Evolutionary conservation across 2,888 invertebrate genomes (phyloP).

Genomic region (Melieria crassipennis): DNA sequence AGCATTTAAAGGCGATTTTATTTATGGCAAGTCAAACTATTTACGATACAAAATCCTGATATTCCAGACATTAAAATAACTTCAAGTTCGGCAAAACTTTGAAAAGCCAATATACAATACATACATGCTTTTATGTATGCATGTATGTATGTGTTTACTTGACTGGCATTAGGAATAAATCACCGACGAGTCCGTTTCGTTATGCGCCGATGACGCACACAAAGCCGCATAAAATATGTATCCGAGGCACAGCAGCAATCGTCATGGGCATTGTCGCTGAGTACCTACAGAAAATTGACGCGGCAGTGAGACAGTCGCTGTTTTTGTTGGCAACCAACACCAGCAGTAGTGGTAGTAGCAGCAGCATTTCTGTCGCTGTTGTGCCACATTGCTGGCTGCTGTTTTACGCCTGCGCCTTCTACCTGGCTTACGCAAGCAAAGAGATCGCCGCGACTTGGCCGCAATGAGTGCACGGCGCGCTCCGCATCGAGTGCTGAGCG

Average conservation of each 20-base stretch:
- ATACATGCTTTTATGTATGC: too few relatives aligned
- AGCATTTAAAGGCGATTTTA: background rate
- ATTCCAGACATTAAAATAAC: too few relatives aligned
- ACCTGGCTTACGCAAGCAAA: conserved; percentile 62
- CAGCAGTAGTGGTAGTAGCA: conserved; percentile 52
- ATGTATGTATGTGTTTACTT: too few relatives aligned
- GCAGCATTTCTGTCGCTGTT: conserved; percentile 45
- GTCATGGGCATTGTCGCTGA: background rate
- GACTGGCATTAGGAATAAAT: too few relatives aligned
- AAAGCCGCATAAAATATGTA: background rate
- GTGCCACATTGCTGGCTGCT: conserved; percentile 42
- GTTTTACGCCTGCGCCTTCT: conserved; percentile 52
- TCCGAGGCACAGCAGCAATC: background rate
- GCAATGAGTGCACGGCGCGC: too few relatives aligned
- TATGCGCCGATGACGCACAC: conserved; percentile 6
- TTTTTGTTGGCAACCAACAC: conserved; percentile 20
- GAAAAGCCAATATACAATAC: too few relatives aligned
- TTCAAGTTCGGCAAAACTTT: too few relatives aligned
- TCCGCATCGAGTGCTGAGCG: too few relatives aligned
- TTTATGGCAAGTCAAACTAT: background rate
- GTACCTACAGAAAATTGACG: background rate
- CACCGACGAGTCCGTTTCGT: background rate
- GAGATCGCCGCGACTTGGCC: conserved; percentile 42
- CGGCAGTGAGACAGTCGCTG: conserved; percentile 38
- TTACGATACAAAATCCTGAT: background rate